Conservation (phyloP, 2,797 vertebrate species). For the Fratercula arctica region DNA sequence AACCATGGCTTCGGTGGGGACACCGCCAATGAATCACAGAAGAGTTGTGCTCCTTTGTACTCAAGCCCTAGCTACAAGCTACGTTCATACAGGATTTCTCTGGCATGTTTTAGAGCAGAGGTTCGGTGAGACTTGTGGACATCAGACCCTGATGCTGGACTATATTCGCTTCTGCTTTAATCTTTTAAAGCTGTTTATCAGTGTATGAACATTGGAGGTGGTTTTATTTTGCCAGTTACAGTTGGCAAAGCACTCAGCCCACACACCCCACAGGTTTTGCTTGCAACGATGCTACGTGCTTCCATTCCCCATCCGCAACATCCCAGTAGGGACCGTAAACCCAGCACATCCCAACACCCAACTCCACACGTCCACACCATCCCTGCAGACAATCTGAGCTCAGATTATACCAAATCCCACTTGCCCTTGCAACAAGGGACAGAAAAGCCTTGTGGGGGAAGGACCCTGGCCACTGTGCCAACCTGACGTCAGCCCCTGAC, state of each 20-base stretch:
- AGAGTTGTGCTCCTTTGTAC: not conserved
- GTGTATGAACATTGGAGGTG: not conserved
- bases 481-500: not conserved
- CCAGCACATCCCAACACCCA: not conserved
- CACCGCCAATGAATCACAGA: not conserved
- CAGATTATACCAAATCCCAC: not conserved
- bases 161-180: not conserved
- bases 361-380: accelerated
- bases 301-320: not conserved
- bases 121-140: not conserved
- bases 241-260: not conserved
- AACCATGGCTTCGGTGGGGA: not conserved
- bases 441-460: not conserved
- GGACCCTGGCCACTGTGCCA: not conserved
- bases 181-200: not conserved
- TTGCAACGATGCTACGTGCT: not conserved
- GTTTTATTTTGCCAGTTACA: not conserved
- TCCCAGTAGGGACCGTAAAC: not conserved
- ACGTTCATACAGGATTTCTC: not conserved
- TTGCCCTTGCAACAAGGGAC: not conserved
- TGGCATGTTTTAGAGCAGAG: not conserved
- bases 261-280: not conserved
- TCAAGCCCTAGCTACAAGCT: not conserved
- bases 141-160: not conserved
- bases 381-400: not conserved